Base-by-base conservation (phyloP, 2,113 vertebrate species). In the Macquaria australasica region DNA sequence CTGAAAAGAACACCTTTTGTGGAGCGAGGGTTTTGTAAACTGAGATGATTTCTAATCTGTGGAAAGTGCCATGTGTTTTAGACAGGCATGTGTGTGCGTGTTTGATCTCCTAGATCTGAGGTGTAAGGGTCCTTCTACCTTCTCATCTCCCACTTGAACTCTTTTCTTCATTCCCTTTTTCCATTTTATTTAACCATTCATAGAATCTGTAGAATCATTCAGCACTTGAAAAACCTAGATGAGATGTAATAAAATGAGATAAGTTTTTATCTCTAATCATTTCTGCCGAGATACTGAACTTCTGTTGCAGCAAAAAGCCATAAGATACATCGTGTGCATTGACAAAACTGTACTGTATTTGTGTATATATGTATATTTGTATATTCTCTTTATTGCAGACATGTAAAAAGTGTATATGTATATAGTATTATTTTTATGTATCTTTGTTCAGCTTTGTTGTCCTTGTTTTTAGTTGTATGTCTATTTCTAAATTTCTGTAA, bases 1-100 rank as follows among this genome's bases (percentile, higher is more conserved):
- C 50, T 89, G 91, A 89, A 94, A 95, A 87, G 81, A 89, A 92
- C 81, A 81, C 86, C 86, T 92, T 94, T 94, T 93, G 91, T 89
- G 53, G 51, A 75, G 82, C 31, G 3, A 15, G 66, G 86, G 82
- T 88, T 94, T 94, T 90, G 87, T 93, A 84, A 88, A 92, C 82
- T 58, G 81, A 86, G 89, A 92, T 87, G 82, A 80, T 93, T 90
- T 92, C 77, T 92, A 93, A 95, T 93, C 86, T 91, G 76, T 76
- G 84, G 75, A 88, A 90, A 88, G 89, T 84, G 90, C 69, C 73
- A 63, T 76, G 82, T 88, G 87, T 92, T 91, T 90, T 86, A 83
- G 87, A 89, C 34, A 51, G 77, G 45, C 48, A 6, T 60, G 51
- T 67, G 21, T 68, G 50, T 73, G 86, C 80, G 62, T 79, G 75